Percentiles rank a stretch among this genome's conserved stretches.
phyloP scores from a whole-genome alignment of 2,888 invertebrate species.

The Saturnia japonica region DNA sequence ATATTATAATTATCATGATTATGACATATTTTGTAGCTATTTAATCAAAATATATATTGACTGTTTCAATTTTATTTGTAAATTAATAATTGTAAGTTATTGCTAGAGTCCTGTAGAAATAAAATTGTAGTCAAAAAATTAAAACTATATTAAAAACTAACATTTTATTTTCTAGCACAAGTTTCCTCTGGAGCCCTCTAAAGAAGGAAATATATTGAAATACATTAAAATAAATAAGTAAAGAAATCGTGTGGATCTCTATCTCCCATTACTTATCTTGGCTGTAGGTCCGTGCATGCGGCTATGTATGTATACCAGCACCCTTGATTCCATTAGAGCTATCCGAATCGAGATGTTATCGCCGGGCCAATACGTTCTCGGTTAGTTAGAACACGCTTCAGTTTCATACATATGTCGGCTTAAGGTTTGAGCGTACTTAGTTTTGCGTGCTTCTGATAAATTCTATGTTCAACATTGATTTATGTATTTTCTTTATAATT shows the following conservation, averaged over 20 bases:
- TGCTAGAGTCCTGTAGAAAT: too few species aligned
- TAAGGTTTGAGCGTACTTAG: neutral
- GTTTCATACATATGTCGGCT: constrained; percentile 19
- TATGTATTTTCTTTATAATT: neutral
- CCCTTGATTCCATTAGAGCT: constrained; percentile 25
- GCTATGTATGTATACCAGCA: constrained; percentile 17
- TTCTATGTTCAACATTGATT: neutral
- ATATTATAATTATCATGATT: too few species aligned
- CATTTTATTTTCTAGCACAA: too few species aligned
- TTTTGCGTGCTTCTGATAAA: constrained; percentile 1
- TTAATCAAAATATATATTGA: too few species aligned
- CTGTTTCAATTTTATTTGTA: too few species aligned
- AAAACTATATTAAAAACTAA: too few species aligned
- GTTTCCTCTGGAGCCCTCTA: neutral
- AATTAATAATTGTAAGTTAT: too few species aligned
- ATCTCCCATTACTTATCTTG: neutral
- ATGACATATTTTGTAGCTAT: too few species aligned
- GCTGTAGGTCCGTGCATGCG: constrained; percentile 4
- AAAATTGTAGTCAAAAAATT: too few species aligned
- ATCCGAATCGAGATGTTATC: constrained; percentile 25
- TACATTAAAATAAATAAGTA: neutral
- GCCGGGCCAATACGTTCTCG: constrained; percentile 18
- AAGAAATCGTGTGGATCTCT: neutral
- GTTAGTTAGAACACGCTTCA: constrained; percentile 16
- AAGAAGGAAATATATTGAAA: neutral